Evolutionary conservation across 2,797 vertebrate genomes (phyloP).

Genomic region (Adrianichthys oophorus): DNA sequence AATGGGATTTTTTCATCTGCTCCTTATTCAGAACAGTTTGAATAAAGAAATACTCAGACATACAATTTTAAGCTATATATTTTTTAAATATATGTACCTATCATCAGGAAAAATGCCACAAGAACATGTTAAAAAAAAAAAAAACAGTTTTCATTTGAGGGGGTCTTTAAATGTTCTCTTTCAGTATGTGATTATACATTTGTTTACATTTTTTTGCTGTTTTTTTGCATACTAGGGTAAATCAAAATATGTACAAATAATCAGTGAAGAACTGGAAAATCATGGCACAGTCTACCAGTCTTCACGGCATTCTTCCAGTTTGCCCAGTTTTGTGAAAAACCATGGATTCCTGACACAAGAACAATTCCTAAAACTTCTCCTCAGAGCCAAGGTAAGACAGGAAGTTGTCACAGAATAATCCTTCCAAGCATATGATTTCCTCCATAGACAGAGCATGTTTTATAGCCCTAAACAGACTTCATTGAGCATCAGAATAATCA

Average conservation of each 20-base stretch:
- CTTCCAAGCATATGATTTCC: neutral
- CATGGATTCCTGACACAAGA: slow-evolving; percentile 74
- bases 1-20: too few relatives aligned
- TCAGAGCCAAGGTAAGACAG: slow-evolving; percentile 66
- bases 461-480: neutral
- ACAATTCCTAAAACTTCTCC: slow-evolving; percentile 66
- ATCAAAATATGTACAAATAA: slow-evolving; percentile 62
- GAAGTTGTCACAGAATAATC: neutral
- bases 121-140: too few relatives aligned
- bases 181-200: too few relatives aligned
- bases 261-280: slow-evolving; percentile 68
- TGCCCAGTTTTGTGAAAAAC: slow-evolving; percentile 69
- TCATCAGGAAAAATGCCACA: too few relatives aligned
- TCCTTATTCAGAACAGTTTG: too few relatives aligned
- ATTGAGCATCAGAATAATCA: neutral
- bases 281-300: slow-evolving; percentile 74
- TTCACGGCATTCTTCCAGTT: slow-evolving; percentile 38
- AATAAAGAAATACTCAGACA: too few relatives aligned
- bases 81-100: too few relatives aligned
- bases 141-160: too few relatives aligned
- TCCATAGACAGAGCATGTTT: neutral
- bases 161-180: too few relatives aligned
- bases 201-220: neutral
- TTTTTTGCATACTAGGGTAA: slow-evolving; percentile 57
- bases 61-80: too few relatives aligned